These are phyloP conservation scores for Epinephelus awoara DNA, from an alignment of 2,797 vertebrate species.

Conservation along the genomic window DNA sequence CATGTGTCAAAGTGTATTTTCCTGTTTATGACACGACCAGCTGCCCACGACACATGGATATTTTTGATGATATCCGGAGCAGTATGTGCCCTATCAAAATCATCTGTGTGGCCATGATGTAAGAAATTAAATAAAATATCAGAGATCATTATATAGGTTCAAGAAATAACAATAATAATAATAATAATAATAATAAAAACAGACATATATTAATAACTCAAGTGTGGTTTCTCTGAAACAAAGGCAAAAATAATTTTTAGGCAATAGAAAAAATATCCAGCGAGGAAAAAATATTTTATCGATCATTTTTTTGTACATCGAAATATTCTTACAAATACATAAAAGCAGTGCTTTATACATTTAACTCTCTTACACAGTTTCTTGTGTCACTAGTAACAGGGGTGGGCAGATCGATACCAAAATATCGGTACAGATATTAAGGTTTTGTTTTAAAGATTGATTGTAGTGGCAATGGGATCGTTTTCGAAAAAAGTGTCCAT, in stretches of 20 bases:
- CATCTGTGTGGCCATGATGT: constrained; percentile 15
- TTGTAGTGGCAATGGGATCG: no score
- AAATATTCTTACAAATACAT: constrained; percentile 63
- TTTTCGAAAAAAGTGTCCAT: no score
- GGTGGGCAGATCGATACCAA: no score
- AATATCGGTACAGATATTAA: no score
- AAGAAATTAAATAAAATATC: constrained; percentile 55
- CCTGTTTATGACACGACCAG: constrained; percentile 9
- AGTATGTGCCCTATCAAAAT: neutral
- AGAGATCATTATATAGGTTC: constrained; percentile 26
- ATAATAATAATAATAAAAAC: neutral
- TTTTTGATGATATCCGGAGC: constrained; percentile 20
- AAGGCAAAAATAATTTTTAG: constrained; percentile 46
- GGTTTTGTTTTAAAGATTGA: no score
- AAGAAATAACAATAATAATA: constrained; percentile 8
- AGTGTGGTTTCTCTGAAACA: constrained; percentile 51
- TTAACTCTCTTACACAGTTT: constrained; percentile 31
- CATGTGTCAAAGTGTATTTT: constrained; percentile 18
- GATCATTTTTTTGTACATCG: constrained; percentile 54
- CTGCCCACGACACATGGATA: constrained; percentile 4
- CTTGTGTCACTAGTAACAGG: constrained; percentile 8
- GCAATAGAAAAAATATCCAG: constrained; percentile 62
- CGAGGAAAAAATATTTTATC: constrained; percentile 51
- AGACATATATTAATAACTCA: constrained; percentile 54
- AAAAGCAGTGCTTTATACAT: constrained; percentile 61